Percentiles rank a stretch among this genome's conserved stretches.
phyloP scores from a whole-genome alignment of 2,888 invertebrate genomes.

The Pachydiplax longipennis region DNA sequence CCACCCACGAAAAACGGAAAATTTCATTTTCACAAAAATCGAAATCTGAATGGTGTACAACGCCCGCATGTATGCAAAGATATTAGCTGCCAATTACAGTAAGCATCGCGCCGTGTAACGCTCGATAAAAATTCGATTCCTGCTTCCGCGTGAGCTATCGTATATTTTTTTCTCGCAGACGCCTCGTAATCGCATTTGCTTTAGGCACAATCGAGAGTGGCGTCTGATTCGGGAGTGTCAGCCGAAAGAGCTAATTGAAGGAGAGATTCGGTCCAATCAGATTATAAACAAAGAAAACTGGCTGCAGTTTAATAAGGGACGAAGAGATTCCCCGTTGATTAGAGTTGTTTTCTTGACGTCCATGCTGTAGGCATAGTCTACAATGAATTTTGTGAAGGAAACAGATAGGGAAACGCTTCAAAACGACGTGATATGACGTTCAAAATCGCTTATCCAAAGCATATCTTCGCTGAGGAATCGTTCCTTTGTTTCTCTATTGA shows the following conservation, averaged over 20 bases:
- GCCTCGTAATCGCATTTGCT: neutral
- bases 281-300: neutral
- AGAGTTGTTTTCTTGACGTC: neutral
- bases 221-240: neutral
- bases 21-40: too few species aligned
- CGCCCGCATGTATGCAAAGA: too few species aligned
- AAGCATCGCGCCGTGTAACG: too few species aligned
- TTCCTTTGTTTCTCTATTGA: too few species aligned
- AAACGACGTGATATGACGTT: too few species aligned
- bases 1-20: too few species aligned
- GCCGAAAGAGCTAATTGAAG: neutral
- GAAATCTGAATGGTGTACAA: too few species aligned
- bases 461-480: too few species aligned
- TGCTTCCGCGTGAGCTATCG: neutral
- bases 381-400: neutral
- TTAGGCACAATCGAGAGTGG: neutral
- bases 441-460: too few species aligned
- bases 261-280: neutral
- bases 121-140: neutral
- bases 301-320: neutral
- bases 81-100: too few species aligned
- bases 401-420: too few species aligned
- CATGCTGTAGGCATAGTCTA: neutral
- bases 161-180: neutral
- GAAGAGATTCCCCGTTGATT: neutral